Evolutionary conservation across 2,113 vertebrate genomes (phyloP), one percentile per base, ranked within the genome.

Genomic region (Coptodon rendalli): DNA sequence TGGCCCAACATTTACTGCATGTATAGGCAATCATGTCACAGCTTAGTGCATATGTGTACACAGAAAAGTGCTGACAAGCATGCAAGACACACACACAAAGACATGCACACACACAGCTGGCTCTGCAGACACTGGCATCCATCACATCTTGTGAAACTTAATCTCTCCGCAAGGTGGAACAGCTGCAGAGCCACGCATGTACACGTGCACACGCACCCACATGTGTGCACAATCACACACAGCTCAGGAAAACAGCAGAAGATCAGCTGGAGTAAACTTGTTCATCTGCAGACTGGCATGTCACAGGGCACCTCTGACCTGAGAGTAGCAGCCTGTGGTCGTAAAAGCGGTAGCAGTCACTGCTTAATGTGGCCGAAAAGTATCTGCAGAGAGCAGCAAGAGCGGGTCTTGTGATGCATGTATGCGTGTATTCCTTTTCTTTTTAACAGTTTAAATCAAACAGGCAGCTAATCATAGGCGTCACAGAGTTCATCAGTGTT

Each of bases 71-170:
- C 94, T 88, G 89, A 95, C 91, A 90, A 84, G 81, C 85, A 52
- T 52, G 59, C 31, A 68, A 83, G 52, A 78, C 1, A 78, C 73
- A 78, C 71, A 78, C 71, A 63, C 50, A 78, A 9, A 54, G 36
- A 68, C 78, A 56, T 78, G 24, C 82, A 52, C 86, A 59, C 85
- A 87, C 90, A 93, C 92, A 92, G 92, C 92, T 93, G 92, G 93
- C 87, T 93, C 83, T 83, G 84, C 92, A 94, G 87, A 95, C 91
- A 88, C 89, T 93, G 93, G 87, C 93, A 93, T 95, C 94, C 94
- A 92, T 94, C 95, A 94, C 92, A 92, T 94, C 90, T 94, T 93
- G 91, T 92, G 95, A 94, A 94, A 95, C 90, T 86, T 94, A 93
- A 95, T 95, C 95, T 94, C 90, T 90, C 81, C 31, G 81, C 91